Evolutionary conservation across 2,113 vertebrate species (phyloP).

Genomic region (Mobula birostris): DNA sequence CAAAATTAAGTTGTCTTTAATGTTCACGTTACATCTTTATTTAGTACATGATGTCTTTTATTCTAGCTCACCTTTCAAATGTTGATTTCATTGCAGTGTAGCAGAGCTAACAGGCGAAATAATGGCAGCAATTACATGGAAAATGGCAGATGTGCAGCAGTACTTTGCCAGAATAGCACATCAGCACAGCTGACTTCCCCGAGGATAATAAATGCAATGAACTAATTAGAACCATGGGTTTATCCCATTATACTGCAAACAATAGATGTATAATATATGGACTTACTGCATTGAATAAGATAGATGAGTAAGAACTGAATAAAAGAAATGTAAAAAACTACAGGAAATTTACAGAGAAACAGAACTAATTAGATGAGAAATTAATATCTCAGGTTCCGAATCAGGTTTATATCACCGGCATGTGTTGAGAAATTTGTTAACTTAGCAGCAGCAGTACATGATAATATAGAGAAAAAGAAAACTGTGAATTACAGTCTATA

Average conservation of each 20-base stretch:
- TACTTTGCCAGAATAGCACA: neutral
- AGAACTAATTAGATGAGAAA: neutral
- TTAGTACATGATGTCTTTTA: neutral
- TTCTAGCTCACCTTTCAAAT: neutral
- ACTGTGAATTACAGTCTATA: too few relatives aligned
- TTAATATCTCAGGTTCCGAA: too few relatives aligned
- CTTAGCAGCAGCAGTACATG: too few relatives aligned
- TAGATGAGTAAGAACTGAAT: neutral
- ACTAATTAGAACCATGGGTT: neutral
- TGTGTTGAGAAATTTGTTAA: too few relatives aligned
- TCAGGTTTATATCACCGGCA: too few relatives aligned
- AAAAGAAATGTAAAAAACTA: neutral
- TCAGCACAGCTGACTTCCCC: neutral
- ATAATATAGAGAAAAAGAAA: too few relatives aligned
- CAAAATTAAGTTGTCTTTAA: neutral
- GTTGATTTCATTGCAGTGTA: neutral
- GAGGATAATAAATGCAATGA: constrained; percentile 6
- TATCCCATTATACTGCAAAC: neutral
- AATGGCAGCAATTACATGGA: neutral
- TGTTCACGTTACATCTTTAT: neutral
- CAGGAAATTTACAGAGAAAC: neutral
- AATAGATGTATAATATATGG: neutral
- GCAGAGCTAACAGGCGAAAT: neutral
- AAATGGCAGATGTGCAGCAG: neutral
- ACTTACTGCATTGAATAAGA: neutral